Base-by-base conservation (phyloP, 2,113 vertebrate genomes). In the Pseudorhombus dupliciocellatus region DNA sequence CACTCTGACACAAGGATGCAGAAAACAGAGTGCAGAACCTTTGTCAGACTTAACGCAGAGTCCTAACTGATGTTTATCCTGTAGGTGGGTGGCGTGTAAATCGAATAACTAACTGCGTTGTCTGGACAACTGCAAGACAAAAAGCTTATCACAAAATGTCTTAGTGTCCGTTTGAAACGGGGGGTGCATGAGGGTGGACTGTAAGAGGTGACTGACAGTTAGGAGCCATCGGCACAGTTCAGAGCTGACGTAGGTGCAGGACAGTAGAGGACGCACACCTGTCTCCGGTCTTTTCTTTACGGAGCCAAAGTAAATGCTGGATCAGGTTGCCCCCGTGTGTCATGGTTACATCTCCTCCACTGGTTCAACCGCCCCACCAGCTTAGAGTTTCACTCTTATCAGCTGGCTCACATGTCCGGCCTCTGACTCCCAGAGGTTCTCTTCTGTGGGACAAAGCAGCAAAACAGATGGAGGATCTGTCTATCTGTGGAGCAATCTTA, bases 371-470 rank as follows among this genome's bases (percentile, higher is more conserved):
- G 72, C 72, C 86, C 68, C 51, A 62, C 75, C 72, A 80, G 86
- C 76, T 85, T 90, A 75, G 79, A 77, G 87, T 94, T 91, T 92
- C 92, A 88, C 67, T 75, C 85, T 88, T 91, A 91, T 92, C 90
- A 77, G 73, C 61, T 40, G 66, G 72, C 80, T 91, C 89, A 82
- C 82, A 81, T 91, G 84, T 90, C 88, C 58, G 20, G 52, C 60
- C 70, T 79, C 77, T 54, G 73, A 63, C 72, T 80, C 75, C 74
- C 69, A 34, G 64, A 72, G 76, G 62, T 79, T 56, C 58, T 51
- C 28, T 55, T 28, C 11, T 7, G 28, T 11, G 50, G 15, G 37
- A 44, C 52, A 46, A 28, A 62, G 55, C 67, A 66, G 34, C 63
- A 66, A 7, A 67, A 56, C 70, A 54, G 62, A 59, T 12, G 11